Base-by-base conservation (phyloP, 2,113 vertebrate genomes). In the Etheostoma cragini region DNA sequence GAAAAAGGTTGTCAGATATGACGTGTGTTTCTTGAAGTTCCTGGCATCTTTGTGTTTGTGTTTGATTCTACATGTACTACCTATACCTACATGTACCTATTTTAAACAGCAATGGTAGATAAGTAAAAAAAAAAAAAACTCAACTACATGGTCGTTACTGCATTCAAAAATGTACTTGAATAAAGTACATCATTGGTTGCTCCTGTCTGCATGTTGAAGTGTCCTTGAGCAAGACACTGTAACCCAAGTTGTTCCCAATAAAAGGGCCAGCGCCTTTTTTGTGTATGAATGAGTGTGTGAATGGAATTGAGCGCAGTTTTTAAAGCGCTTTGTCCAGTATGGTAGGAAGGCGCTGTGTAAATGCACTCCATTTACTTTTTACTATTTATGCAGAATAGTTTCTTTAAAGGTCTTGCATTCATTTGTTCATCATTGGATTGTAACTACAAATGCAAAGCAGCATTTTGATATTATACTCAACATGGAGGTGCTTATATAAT, bases 21-120 rank as follows among this genome's bases (percentile, higher is more conserved):
- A 87, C 84, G 78, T 72, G 62, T 58, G 53, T 50, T 57, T 86
- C 49, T 76, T 76, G 66, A 84, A 66, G 54, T 56, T 70, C 10
- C 71, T 76, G 64, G 38, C 73, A 82, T 64, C 14, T 76, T 57
- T 75, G 64, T 53, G 66, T 61, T 75, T 63, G 62, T 69, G 53
- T 42, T 1, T n/a, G 21, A 61, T 74, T 33, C 17, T 54, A 13
- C 57, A 33, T 47, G 11, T 22, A 58, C 24, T n/a, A n/a, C n/a
- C n/a, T n/a, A n/a, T n/a, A n/a, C 38, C 17, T 54, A 13, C 57
- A 33, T 47, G 11, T 22, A 58, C 24, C 11, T 64, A 22, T 54
- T 54, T 33, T 57, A 33, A 72, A 65, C 33, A 56, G 50, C 63
- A 61, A 46, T 8, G 26, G 26, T 53, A n/a, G 21, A 45, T 7